phyloP scores from a whole-genome alignment of 1,140 invertebrate genomes.

The Sarcophaga bullata region DNA sequence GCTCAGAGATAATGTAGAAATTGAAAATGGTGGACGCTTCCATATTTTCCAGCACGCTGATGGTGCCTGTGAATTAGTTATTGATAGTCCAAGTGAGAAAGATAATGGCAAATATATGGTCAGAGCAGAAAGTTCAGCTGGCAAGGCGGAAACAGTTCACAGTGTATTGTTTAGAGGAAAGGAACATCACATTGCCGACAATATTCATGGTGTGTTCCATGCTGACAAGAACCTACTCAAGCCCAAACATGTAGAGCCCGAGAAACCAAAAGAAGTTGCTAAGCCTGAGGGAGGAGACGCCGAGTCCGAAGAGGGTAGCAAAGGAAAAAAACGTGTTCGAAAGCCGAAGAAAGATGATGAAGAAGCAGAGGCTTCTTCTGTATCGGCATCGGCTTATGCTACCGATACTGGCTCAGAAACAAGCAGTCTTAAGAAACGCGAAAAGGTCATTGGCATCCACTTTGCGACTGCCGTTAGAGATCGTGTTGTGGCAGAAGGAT shows the following conservation, averaged over 20 bases:
- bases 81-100: slow-evolving; percentile 57
- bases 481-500: slow-evolving; percentile 78
- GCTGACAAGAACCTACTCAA: slow-evolving; percentile 60
- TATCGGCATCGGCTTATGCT: slow-evolving; percentile 52
- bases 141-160: slow-evolving; percentile 61
- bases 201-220: slow-evolving; percentile 64
- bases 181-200: slow-evolving; percentile 60
- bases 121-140: slow-evolving; percentile 59
- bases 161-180: slow-evolving; percentile 60
- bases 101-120: slow-evolving; percentile 63
- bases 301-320: slow-evolving; percentile 50
- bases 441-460: slow-evolving; percentile 62
- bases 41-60: slow-evolving; percentile 59
- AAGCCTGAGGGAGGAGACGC: slow-evolving; percentile 23
- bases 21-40: slow-evolving; percentile 60
- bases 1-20: slow-evolving; percentile 80
- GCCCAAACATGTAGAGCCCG: slow-evolving; percentile 52
- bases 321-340: slow-evolving; percentile 50
- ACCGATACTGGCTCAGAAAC: slow-evolving; percentile 58
- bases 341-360: slow-evolving; percentile 48
- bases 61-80: slow-evolving; percentile 59
- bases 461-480: slow-evolving; percentile 72
- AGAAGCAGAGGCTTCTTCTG: slow-evolving; percentile 50
- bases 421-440: slow-evolving; percentile 60
- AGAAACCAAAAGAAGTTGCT: slow-evolving; percentile 51